Evolutionary conservation across 35 echinoderm and acorn worm genomes (phyloP).

Genomic region (Apostichopus californicus): DNA sequence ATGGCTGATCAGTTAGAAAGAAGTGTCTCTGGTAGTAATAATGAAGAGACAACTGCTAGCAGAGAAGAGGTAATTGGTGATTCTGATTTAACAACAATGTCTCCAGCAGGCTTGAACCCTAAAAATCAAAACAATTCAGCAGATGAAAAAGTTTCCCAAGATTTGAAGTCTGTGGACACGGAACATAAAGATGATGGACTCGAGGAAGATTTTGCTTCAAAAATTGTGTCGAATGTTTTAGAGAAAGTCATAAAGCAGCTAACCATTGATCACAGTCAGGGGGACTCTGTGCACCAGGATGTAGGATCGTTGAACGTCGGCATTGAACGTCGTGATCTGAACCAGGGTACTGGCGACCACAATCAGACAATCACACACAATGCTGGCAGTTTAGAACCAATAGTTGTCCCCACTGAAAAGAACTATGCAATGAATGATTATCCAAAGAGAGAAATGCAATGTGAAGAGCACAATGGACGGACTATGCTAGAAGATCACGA

Average conservation of each 20-base stretch:
- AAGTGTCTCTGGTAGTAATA: not conserved
- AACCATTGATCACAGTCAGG: not conserved
- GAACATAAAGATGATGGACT: not conserved
- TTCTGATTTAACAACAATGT: not conserved
- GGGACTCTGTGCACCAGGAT: not conserved
- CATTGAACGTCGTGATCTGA: not conserved
- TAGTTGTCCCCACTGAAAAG: not conserved
- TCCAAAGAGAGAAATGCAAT: not conserved
- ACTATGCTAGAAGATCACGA: not conserved
- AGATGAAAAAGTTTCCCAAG: not conserved
- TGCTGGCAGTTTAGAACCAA: not conserved
- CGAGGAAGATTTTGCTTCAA: constrained; percentile 25
- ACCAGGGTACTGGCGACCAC: constrained; percentile 22
- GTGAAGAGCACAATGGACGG: not conserved
- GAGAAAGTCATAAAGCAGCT: not conserved
- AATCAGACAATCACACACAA: not conserved
- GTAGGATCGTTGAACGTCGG: not conserved
- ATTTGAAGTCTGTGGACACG: not conserved
- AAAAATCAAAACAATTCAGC: not conserved
- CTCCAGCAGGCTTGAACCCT: not conserved
- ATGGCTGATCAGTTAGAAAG: not conserved
- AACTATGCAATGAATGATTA: not conserved
- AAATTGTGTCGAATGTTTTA: not conserved
- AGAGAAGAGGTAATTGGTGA: not conserved
- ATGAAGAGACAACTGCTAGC: not conserved